phyloP scores from a whole-genome alignment of 2,113 vertebrate species.

The Odontesthes bonariensis region DNA sequence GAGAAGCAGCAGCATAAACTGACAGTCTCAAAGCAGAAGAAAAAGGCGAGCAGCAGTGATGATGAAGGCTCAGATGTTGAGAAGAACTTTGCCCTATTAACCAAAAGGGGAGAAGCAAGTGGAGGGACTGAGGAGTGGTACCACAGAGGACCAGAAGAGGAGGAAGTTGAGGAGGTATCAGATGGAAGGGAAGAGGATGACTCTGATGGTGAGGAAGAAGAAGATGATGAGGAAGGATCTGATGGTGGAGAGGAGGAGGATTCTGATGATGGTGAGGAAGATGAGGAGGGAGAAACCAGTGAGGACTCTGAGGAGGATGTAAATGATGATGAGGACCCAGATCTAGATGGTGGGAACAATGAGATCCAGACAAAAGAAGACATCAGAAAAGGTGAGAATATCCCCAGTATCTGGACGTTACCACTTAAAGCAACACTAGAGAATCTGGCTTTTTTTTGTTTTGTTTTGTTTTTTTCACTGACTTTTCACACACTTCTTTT shows the following conservation, averaged over 20 bases:
- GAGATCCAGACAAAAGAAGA: constrained; percentile 50
- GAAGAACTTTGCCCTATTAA: constrained; percentile 54
- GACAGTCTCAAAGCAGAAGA: not conserved
- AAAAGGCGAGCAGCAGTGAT: not conserved
- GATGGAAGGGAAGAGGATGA: constrained; percentile 23
- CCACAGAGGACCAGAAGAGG: not conserved
- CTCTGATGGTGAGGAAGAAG: not conserved
- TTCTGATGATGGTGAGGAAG: not conserved
- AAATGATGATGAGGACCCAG: not conserved
- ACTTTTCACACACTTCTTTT: too few species aligned
- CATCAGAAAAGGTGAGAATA: constrained; percentile 56
- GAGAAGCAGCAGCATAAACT: not conserved
- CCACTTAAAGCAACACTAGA: too few species aligned
- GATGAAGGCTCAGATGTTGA: constrained; percentile 60
- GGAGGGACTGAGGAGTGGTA: not conserved
- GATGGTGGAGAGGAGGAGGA: not conserved
- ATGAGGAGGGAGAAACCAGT: not conserved
- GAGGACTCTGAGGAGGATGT: not conserved
- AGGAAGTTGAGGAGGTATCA: not conserved
- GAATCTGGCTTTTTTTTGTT: too few species aligned
- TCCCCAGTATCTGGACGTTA: too few species aligned
- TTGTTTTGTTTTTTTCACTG: too few species aligned
- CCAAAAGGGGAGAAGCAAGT: constrained; percentile 3
- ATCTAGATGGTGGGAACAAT: constrained; percentile 1
- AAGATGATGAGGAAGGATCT: not conserved